Conservation (phyloP, 2,113 vertebrate species). For the Vanacampus margaritifer region DNA sequence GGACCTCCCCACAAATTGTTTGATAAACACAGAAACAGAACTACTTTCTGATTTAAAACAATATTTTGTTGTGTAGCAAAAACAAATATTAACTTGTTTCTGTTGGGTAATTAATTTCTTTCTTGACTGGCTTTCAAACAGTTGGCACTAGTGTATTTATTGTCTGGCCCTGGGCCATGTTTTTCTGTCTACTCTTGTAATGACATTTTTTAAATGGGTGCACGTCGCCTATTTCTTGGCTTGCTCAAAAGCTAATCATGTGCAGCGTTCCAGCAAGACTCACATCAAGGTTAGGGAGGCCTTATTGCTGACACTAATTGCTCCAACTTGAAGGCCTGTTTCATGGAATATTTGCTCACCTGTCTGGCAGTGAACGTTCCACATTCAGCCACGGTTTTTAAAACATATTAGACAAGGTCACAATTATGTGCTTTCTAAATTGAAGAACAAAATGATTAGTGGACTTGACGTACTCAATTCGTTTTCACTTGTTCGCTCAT, state of each 20-base stretch:
- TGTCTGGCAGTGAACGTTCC: conserved; percentile 42
- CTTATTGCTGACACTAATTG: conserved; percentile 58
- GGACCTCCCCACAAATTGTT: no score
- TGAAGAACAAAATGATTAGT: not conserved
- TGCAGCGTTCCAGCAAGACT: conserved; percentile 48
- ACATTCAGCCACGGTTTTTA: not conserved
- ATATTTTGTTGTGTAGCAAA: not conserved
- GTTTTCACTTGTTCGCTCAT: no score
- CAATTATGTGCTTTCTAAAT: not conserved
- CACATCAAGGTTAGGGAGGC: conserved; percentile 39
- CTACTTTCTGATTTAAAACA: not conserved
- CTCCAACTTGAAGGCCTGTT: conserved; percentile 44
- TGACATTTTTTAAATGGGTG: conserved; percentile 20
- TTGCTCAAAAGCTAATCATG: conserved; percentile 42
- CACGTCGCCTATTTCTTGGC: conserved; percentile 29
- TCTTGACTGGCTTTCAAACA: not conserved
- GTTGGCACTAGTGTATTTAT: not conserved
- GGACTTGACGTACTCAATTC: not conserved
- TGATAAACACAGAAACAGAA: no score
- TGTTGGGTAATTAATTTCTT: not conserved
- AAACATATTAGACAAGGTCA: not conserved
- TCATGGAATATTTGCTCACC: conserved; percentile 51
- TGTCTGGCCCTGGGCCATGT: not conserved
- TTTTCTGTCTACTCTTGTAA: conserved; percentile 28
- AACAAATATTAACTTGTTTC: not conserved